These are phyloP conservation scores for Picathartes gymnocephalus DNA, from an alignment of 2,113 vertebrate species.

Conservation along the genomic window DNA sequence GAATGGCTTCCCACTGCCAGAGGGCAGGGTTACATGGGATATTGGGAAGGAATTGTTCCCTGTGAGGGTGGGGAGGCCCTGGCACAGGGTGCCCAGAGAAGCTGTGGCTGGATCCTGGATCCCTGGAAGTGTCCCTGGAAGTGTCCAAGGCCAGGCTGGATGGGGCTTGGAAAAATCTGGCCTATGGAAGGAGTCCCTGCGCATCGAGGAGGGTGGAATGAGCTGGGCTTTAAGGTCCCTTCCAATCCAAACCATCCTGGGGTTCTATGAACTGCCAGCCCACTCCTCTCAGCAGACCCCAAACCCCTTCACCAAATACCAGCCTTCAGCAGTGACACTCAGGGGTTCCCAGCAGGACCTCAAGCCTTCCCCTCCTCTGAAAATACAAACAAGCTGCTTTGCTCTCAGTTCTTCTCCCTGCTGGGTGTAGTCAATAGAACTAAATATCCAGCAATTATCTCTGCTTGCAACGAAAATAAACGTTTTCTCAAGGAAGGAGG, in stretches of 20 bases:
- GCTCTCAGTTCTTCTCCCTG: neutral
- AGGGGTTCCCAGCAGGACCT: neutral
- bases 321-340: neutral
- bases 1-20: neutral
- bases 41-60: neutral
- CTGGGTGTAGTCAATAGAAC: neutral
- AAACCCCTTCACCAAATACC: neutral
- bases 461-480: neutral
- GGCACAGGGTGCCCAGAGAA: neutral
- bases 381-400: neutral
- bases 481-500: neutral
- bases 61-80: neutral
- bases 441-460: neutral
- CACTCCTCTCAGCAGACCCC: neutral
- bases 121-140: neutral
- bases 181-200: neutral
- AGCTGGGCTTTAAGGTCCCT: neutral
- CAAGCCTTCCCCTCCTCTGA: neutral
- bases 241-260: neutral
- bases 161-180: accelerated
- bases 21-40: neutral
- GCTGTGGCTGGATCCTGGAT: neutral
- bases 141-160: neutral
- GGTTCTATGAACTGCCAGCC: neutral
- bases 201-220: neutral